Conservation (phyloP, 2,797 vertebrate species). For the Fratercula arctica region DNA sequence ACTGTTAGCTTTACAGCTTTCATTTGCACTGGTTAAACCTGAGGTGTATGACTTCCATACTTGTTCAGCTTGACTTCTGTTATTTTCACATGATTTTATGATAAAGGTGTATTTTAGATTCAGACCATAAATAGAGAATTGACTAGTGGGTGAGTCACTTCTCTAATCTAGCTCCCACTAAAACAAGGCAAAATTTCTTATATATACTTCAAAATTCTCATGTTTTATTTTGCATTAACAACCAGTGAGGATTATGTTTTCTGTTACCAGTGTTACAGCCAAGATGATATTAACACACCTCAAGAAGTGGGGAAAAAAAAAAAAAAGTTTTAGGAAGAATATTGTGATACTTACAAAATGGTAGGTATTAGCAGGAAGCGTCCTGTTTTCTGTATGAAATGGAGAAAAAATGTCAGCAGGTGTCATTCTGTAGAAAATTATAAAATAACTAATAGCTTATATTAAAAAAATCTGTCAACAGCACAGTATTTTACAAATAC, state of each 20-base stretch:
- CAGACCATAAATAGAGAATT: not conserved
- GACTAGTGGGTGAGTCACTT: not conserved
- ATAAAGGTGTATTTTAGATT: not conserved
- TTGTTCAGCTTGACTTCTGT: not conserved
- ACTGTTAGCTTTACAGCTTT: not conserved
- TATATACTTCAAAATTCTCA: not conserved
- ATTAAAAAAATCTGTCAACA: not conserved
- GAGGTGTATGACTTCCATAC: not conserved
- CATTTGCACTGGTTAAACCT: not conserved
- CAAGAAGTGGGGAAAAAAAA: not conserved
- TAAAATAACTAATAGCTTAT: not conserved
- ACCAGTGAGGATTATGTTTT: not conserved
- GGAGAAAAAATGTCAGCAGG: conserved; percentile 19
- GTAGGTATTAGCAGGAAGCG: not conserved
- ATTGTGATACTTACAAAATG: conserved; percentile 52
- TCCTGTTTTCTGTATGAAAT: conserved; percentile 40
- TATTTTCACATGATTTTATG: not conserved
- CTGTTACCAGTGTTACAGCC: not conserved
- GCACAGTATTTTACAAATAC: not conserved
- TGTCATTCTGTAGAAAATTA: not conserved
- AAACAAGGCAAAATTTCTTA: not conserved
- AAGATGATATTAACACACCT: not conserved
- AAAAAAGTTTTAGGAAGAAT: not conserved
- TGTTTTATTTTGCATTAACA: not conserved
- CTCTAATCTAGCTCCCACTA: not conserved